Conservation (phyloP, 2,113 vertebrate species). For the Smithornis capensis region DNA sequence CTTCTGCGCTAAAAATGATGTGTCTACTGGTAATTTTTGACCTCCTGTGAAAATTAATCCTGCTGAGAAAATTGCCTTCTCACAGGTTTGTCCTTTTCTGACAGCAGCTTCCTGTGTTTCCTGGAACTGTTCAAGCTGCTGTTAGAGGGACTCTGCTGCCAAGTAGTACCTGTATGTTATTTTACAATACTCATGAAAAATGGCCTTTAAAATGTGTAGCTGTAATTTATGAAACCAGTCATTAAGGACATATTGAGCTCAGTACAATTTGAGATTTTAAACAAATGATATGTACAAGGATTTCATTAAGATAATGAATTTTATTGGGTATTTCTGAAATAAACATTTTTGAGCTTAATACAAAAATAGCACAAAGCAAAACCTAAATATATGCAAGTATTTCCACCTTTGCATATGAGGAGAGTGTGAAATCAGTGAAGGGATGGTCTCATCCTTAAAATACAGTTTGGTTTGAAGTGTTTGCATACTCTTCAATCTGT, state of each 20-base stretch:
- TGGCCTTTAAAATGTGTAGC: background rate
- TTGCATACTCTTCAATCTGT: background rate
- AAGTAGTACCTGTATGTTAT: background rate
- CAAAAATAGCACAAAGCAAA: background rate
- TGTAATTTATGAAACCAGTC: background rate
- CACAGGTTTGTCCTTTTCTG: accelerated
- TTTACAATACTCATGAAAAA: background rate
- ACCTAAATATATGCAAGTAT: background rate
- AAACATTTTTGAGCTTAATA: background rate
- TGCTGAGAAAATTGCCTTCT: slow-evolving; percentile 9
- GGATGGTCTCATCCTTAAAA: background rate
- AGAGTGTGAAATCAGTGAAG: background rate
- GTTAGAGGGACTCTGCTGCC: background rate
- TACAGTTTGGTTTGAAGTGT: background rate
- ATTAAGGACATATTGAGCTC: background rate
- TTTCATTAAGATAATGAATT: background rate
- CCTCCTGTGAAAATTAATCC: background rate
- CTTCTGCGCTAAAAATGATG: background rate
- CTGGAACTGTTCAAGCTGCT: background rate
- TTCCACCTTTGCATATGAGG: background rate
- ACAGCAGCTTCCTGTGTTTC: background rate
- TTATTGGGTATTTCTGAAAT: background rate
- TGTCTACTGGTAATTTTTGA: accelerated
- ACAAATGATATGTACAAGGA: background rate
- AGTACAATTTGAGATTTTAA: background rate